Evolutionary conservation across 2,113 vertebrate genomes (phyloP), one percentile per base, ranked within the genome.

Genomic region (Cebidichthys violaceus): DNA sequence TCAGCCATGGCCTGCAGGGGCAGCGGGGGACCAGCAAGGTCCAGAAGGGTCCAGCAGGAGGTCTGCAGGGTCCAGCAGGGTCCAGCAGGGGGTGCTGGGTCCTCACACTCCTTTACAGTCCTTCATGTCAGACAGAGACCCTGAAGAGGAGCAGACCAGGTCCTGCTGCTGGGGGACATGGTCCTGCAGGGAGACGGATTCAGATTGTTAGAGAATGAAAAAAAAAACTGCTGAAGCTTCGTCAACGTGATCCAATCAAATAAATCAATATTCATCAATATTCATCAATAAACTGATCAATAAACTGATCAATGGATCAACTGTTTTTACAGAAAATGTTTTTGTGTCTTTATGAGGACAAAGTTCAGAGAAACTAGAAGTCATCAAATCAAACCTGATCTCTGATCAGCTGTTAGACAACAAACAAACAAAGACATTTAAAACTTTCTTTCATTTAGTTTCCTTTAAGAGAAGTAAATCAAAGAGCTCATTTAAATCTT

Each of bases 1-100:
- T 96, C 96, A 8, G 94, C 92, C 6, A 90, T 88, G 90, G 79
- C 92, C 91, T 92, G 89, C 82, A 41, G 52, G 78, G 9, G 74
- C 43, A 83, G 8, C 86, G 29, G 9, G 84, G 37, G 75, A 2
- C 47, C 47, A 20, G 47, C 18, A 50, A 18, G 47, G 18, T 22
- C 50, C 47, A 7, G 47, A 1, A 52, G 20, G 7, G 45, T 47
- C 45, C 17, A 17, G 45, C 2, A 47, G 47, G 47, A 20, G 15
- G 1, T 6, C 47, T 8, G 47, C 18, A 50, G 47, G 17, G 6
- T 17, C 15, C 15, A 43, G 41, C 3, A 45, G 14, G 43, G 14
- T 41, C 14, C 41, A 89, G 79, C 82, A 45, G 43, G 89, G 88
- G 93, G 93, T 64, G 86, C 85, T 52, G 80, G 3, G 90, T 87